A percentile compares a stretch with the other conserved stretches of the same genome.
These are phyloP conservation scores for Brachionus sp. DNA, from an alignment of 1,140 invertebrate species.

Conservation along the genomic window DNA sequence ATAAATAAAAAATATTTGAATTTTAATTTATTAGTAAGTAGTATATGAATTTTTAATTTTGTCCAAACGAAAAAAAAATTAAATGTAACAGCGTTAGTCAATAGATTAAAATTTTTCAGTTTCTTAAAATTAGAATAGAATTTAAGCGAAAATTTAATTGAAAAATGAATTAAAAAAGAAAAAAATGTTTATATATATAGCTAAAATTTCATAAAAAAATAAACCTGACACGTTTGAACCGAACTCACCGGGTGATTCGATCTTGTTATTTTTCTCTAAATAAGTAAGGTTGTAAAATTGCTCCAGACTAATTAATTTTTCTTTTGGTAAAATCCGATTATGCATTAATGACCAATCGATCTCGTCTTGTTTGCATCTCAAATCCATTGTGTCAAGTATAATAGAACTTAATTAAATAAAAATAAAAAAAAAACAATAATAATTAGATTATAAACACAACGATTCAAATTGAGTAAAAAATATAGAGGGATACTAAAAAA, in stretches of 20 bases:
- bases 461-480: too few relatives aligned
- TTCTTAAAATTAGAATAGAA: background rate
- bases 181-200: background rate
- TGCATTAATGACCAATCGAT: slow-evolving; percentile 36
- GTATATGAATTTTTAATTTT: background rate
- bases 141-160: too few relatives aligned
- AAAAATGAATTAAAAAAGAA: too few relatives aligned
- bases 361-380: background rate
- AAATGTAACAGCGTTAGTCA: background rate
- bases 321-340: slow-evolving; percentile 7
- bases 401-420: background rate
- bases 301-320: slow-evolving; percentile 25
- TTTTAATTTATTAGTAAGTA: background rate
- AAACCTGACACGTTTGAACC: background rate
- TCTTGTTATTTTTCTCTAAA: background rate
- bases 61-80: background rate
- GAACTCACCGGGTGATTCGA: background rate
- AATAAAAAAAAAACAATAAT: background rate
- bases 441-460: background rate
- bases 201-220: background rate
- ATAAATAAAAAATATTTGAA: background rate
- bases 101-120: background rate
- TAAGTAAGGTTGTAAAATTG: slow-evolving; percentile 30
- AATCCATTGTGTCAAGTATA: background rate
- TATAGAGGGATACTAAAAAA: background rate